A percentile compares a stretch with the other conserved stretches of the same genome.
Evolutionary conservation across 2,113 vertebrate species (phyloP).

Genomic region (Talpa occidentalis): DNA sequence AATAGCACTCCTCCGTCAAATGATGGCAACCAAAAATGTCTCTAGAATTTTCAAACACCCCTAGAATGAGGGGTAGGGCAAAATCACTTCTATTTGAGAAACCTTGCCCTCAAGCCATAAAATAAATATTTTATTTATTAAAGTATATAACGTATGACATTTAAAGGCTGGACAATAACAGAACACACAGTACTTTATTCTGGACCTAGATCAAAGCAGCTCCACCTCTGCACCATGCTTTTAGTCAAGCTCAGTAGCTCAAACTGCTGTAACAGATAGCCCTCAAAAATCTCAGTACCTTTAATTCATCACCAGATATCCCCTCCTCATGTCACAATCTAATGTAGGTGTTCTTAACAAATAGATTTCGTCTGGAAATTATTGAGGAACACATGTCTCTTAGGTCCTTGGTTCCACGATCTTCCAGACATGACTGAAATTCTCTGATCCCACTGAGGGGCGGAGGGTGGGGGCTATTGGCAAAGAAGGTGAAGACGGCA

Average conservation of each 20-base stretch:
- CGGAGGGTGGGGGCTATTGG: too few relatives aligned
- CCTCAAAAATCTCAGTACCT: neutral
- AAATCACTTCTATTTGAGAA: neutral
- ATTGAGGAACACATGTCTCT: neutral
- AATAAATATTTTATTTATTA: neutral
- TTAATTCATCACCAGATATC: neutral
- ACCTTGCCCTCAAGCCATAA: neutral
- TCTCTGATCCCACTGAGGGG: neutral
- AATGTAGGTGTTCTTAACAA: neutral
- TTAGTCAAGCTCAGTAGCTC: neutral
- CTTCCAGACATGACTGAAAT: neutral
- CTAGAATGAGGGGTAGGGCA: neutral
- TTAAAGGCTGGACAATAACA: neutral
- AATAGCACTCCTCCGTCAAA: too few relatives aligned
- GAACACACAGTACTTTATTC: neutral
- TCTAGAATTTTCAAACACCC: neutral
- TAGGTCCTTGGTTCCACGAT: neutral
- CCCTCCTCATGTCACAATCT: neutral
- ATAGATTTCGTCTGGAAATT: neutral
- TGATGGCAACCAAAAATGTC: neutral
- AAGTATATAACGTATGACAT: neutral
- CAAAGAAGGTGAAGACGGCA: rapidly evolving
- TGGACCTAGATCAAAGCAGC: neutral
- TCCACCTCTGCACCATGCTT: neutral
- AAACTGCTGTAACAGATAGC: neutral